Evolutionary conservation across 2,113 vertebrate species (phyloP).

Genomic region (Ondatra zibethicus): DNA sequence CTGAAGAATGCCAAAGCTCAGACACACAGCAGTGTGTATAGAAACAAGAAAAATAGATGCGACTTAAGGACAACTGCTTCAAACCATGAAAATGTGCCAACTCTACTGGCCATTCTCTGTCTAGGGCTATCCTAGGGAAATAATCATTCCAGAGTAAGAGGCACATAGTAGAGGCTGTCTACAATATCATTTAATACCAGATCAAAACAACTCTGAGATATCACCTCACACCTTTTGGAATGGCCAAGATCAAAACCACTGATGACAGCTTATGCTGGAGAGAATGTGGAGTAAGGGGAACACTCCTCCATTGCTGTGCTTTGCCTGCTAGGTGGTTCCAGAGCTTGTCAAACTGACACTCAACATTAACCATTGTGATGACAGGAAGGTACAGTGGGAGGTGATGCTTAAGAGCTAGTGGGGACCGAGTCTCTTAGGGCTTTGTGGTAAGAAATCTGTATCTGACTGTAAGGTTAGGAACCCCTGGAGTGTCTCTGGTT

Average conservation of each 20-base stretch:
- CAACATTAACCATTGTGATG: not conserved
- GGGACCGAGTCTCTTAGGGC: not conserved
- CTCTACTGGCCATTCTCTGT: not conserved
- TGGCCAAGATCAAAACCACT: too few relatives aligned
- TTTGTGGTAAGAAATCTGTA: not conserved
- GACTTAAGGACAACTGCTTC: constrained; percentile 11
- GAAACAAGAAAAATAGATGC: constrained; percentile 92
- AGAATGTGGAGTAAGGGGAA: too few relatives aligned
- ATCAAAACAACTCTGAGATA: too few relatives aligned
- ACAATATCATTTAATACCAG: not conserved
- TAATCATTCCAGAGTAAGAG: not conserved
- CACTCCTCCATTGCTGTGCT: too few relatives aligned
- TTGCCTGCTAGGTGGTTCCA: not conserved
- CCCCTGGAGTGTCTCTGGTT: not conserved
- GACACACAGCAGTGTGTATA: constrained; percentile 83
- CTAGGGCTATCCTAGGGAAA: not conserved
- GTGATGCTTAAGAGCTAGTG: not conserved
- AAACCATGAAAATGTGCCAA: not conserved
- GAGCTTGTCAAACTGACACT: not conserved
- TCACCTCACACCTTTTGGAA: too few relatives aligned
- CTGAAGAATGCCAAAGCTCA: constrained; percentile 77
- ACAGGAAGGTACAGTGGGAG: not conserved
- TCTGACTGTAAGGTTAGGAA: not conserved
- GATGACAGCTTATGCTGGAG: too few relatives aligned
- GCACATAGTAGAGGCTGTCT: not conserved